A percentile compares a stretch with the other conserved stretches of the same genome.
phyloP scores from a whole-genome alignment of 2,797 vertebrate species.

The Siniperca scherzeri region DNA sequence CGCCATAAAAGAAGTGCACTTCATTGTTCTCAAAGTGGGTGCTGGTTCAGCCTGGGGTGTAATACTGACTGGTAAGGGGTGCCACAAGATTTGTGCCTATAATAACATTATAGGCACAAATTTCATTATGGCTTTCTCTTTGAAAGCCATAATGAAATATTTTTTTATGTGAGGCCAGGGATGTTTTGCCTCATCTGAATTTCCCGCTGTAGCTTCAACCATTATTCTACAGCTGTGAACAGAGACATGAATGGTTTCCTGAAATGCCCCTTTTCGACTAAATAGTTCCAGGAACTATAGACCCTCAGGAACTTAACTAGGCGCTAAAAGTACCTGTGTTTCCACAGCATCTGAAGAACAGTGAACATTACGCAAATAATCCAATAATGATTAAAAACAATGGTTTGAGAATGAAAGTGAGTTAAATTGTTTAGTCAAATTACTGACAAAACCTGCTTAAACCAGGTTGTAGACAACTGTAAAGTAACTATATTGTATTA shows the following conservation, averaged over 20 bases:
- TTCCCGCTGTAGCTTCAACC: not conserved
- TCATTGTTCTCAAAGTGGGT: not conserved
- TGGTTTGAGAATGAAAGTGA: too few species aligned
- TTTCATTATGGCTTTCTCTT: too few species aligned
- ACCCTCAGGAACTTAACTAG: not conserved
- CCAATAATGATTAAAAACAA: not conserved
- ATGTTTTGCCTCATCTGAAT: not conserved
- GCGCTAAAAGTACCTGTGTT: not conserved
- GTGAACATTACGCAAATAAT: not conserved
- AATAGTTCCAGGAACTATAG: not conserved
- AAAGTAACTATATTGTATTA: not conserved
- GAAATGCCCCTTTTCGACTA: not conserved
- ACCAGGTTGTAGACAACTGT: not conserved
- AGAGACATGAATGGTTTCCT: not conserved
- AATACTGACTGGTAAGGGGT: not conserved
- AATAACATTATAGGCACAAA: too few species aligned
- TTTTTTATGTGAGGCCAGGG: not conserved
- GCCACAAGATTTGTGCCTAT: not conserved
- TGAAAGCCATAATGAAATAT: too few species aligned
- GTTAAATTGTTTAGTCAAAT: not conserved
- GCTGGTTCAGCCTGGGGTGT: not conserved
- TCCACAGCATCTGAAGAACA: not conserved
- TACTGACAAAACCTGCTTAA: not conserved
- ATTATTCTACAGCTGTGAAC: not conserved
- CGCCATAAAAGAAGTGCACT: not conserved